A percentile compares a stretch with the other conserved stretches of the same genome.
These are phyloP conservation scores for Albula glossodonta DNA, from an alignment of 2,113 vertebrate genomes.

Conservation along the genomic window DNA sequence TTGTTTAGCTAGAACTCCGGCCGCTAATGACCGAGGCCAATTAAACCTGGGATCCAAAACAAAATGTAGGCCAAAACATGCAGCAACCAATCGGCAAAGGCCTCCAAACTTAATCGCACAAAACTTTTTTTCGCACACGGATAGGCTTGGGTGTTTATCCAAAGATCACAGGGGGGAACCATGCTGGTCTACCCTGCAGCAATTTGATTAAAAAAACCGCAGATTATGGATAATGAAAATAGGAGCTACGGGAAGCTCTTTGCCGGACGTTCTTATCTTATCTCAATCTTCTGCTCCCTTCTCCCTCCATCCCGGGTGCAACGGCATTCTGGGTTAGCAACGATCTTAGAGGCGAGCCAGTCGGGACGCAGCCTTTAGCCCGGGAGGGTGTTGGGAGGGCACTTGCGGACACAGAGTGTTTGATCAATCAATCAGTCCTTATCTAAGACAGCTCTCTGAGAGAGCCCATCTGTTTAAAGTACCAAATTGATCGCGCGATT, in stretches of 20 bases:
- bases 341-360: background rate
- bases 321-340: background rate
- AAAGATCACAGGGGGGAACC: background rate
- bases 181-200: too few relatives aligned
- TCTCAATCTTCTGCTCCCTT: background rate
- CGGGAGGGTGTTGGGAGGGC: background rate
- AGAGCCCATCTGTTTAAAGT: conserved; percentile 21
- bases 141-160: background rate
- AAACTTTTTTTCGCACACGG: too few relatives aligned
- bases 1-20: too few relatives aligned
- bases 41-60: too few relatives aligned
- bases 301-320: background rate
- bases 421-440: conserved; percentile 41
- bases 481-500: conserved; percentile 40
- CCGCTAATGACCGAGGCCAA: too few relatives aligned
- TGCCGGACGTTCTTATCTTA: background rate
- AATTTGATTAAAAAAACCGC: background rate
- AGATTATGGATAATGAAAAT: background rate
- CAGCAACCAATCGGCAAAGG: too few relatives aligned
- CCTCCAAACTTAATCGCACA: too few relatives aligned
- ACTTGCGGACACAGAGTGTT: conserved; percentile 11
- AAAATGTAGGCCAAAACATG: too few relatives aligned
- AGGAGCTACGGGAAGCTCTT: background rate
- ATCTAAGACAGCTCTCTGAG: conserved; percentile 41
- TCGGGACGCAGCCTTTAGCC: background rate